Evolutionary conservation across 2,113 vertebrate genomes (phyloP).

Genomic region (Sterna hirundo): DNA sequence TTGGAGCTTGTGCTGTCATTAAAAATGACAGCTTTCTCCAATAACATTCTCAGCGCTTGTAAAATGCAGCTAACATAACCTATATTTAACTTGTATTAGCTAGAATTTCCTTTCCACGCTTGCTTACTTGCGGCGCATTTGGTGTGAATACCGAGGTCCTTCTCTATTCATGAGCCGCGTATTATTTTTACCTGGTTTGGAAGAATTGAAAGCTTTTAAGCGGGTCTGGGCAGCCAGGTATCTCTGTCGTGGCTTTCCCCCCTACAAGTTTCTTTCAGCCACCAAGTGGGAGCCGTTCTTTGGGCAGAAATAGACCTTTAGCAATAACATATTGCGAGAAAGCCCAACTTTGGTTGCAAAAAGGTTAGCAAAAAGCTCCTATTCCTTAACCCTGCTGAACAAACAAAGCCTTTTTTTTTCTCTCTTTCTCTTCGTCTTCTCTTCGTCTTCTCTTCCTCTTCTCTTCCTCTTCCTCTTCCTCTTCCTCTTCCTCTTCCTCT

Average conservation of each 20-base stretch:
- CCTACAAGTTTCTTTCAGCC: constrained; percentile 30
- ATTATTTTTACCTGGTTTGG: constrained; percentile 7
- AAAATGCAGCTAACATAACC: constrained; percentile 78
- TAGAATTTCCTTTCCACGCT: constrained; percentile 59
- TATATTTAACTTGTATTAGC: constrained; percentile 79
- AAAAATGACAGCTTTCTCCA: constrained; percentile 84
- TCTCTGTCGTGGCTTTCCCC: constrained; percentile 12
- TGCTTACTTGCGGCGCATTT: constrained; percentile 61
- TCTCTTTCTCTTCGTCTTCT: background rate
- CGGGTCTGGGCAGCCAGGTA: background rate
- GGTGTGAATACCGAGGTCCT: background rate
- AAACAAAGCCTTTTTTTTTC: background rate
- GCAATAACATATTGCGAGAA: background rate
- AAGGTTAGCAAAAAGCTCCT: background rate
- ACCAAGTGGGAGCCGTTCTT: constrained; percentile 52
- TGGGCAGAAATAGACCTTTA: background rate
- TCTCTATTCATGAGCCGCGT: background rate
- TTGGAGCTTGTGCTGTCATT: constrained; percentile 82
- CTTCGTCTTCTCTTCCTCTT: too few relatives aligned
- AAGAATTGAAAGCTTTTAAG: constrained; percentile 39
- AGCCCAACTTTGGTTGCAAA: background rate
- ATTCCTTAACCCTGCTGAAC: background rate
- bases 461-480: too few relatives aligned
- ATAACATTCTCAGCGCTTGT: constrained; percentile 75
- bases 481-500: too few relatives aligned